phyloP scores from a whole-genome alignment of 2,888 invertebrate species.

The Ormyrus rosae region DNA sequence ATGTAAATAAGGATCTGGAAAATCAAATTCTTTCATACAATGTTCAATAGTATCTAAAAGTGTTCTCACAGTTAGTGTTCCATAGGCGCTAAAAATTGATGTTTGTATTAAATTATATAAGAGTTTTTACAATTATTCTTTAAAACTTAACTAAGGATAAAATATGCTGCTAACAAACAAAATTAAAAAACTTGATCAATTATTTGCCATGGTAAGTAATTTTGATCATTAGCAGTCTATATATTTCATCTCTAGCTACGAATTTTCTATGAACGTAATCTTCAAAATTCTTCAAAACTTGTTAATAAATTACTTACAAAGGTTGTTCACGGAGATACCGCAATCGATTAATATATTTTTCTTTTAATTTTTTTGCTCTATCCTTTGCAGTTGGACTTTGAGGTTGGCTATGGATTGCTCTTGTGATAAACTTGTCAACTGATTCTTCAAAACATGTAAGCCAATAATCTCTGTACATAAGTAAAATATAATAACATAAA shows the following conservation, averaged over 20 bases:
- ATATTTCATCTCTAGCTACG: background rate
- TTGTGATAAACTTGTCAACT: conserved; percentile 88
- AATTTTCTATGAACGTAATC: too few species aligned
- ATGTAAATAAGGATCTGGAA: conserved; percentile 88
- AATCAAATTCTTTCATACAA: conserved; percentile 92
- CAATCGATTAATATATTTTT: conserved; percentile 88
- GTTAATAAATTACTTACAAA: conserved; percentile 79
- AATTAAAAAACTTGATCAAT: too few species aligned
- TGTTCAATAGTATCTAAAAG: conserved; percentile 95
- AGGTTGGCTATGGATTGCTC: conserved; percentile 88
- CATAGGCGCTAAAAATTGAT: conserved; percentile 79
- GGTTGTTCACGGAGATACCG: conserved; percentile 87
- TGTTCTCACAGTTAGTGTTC: conserved; percentile 91
- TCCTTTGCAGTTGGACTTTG: conserved; percentile 85
- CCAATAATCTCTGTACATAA: conserved; percentile 85
- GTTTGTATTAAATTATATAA: conserved; percentile 23
- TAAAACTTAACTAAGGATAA: too few species aligned
- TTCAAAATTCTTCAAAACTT: too few species aligned
- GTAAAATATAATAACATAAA: conserved; percentile 17
- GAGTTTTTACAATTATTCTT: background rate
- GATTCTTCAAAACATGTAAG: conserved; percentile 92
- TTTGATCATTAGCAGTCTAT: background rate
- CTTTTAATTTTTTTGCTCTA: conserved; percentile 88
- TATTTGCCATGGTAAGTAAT: background rate
- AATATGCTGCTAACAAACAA: too few species aligned